Evolutionary conservation across 2,888 invertebrate genomes (phyloP), one percentile per base, ranked within the genome.

Genomic region (Sinelater perroti): DNA sequence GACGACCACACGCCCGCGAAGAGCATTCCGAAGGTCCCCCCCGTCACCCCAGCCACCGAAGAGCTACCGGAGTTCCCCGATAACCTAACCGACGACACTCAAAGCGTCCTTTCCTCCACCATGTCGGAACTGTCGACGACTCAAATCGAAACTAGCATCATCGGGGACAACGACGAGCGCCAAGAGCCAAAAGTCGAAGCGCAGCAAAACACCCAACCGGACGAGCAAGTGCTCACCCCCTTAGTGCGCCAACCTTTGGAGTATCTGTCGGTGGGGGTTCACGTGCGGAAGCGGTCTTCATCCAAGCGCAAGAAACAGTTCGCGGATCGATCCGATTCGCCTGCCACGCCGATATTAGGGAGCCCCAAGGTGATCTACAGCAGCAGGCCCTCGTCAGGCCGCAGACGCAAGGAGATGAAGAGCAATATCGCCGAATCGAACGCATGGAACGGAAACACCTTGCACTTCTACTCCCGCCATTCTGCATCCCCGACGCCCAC

Each of bases 191-290:
- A 77, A 64, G 52, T 24, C 70, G 68, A 57, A 70, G 73, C 36
- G 74, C 78, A 56, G 75, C 66, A 55, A 26, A 17, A 52, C 77
- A 78, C 49, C 44, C 52, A 36, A 14, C 62, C 81, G 56, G 77
- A 81, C 57, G 82, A 85, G 64, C 78, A 80, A 44, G 80, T 87
- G 1, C 72, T 87, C 60, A 87, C 84, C 51, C 88, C 88, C 42
- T 76, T 87, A 61, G 86, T 88, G 64, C 85, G 88, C 56, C 89
- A 89, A 74, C 88, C 89, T 24, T 79, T 91, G 67, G 92, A 92
- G 67, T 90, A 88, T 70, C 79, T 91, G 60, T 85, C 87, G 45
- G 85, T 88, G 56, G 83, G 83, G 51, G 83, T 83, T 1, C 82
- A 83, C 31, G 86, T 88, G 71, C 85, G 84, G 75, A 90, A 89